Evolutionary conservation across 2,888 invertebrate species (phyloP).

Genomic region (Heteromyza rotundicornis): DNA sequence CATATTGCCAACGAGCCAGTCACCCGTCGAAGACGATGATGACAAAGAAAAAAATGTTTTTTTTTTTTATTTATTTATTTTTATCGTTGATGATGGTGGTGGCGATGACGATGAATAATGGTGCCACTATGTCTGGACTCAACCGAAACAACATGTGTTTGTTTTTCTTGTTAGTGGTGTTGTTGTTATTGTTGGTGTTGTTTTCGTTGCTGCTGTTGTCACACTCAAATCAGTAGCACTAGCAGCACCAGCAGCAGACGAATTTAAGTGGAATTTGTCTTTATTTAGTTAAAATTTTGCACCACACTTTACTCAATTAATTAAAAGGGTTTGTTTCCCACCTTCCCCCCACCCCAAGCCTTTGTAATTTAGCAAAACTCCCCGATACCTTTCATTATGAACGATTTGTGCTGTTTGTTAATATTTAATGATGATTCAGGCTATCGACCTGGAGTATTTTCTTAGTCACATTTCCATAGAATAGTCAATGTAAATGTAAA

Average conservation of each 20-base stretch:
- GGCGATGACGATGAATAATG: constrained; percentile 31
- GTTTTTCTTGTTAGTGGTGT: too few relatives aligned
- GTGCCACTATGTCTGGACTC: constrained; percentile 39
- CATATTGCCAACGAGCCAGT: not conserved
- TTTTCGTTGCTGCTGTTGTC: not conserved
- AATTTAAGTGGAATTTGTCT: constrained; percentile 3
- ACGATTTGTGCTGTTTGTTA: too few relatives aligned
- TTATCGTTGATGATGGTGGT: constrained; percentile 11
- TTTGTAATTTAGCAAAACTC: too few relatives aligned
- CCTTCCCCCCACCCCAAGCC: too few relatives aligned
- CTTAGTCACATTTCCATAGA: too few relatives aligned
- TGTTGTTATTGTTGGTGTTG: not conserved
- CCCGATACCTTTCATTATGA: too few relatives aligned
- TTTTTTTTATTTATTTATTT: too few relatives aligned
- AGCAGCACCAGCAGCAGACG: not conserved
- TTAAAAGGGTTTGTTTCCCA: too few relatives aligned
- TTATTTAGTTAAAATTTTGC: not conserved
- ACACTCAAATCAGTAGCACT: not conserved
- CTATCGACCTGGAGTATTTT: too few relatives aligned
- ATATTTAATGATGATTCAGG: too few relatives aligned
- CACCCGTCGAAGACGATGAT: not conserved
- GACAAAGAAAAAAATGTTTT: not conserved
- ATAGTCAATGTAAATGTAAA: too few relatives aligned
- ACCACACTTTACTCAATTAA: not conserved
- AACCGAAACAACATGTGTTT: constrained; percentile 23